phyloP scores from a whole-genome alignment of 2,797 vertebrate species.

The Cetoscarus ocellatus region DNA sequence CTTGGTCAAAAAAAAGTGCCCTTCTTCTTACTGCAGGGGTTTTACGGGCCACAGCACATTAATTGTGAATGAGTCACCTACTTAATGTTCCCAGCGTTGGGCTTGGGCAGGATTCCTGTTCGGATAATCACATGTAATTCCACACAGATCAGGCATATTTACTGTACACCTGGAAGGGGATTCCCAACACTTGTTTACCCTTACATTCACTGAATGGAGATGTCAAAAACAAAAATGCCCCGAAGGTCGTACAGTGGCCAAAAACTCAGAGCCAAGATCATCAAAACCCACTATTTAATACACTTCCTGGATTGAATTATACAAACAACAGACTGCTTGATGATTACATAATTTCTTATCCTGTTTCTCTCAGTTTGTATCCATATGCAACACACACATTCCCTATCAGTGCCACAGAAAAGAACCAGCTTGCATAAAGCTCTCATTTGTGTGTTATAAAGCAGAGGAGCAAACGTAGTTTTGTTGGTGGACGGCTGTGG shows the following conservation, averaged over 20 bases:
- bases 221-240: slow-evolving; percentile 13
- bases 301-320: background rate
- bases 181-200: slow-evolving; percentile 35
- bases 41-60: slow-evolving; percentile 51
- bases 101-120: slow-evolving; percentile 40
- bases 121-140: slow-evolving; percentile 42
- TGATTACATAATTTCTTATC: background rate
- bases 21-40: slow-evolving; percentile 50
- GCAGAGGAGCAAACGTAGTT: slow-evolving; percentile 31
- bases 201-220: slow-evolving; percentile 18
- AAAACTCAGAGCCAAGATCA: slow-evolving; percentile 10
- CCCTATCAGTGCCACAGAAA: background rate
- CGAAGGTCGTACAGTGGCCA: slow-evolving; percentile 12
- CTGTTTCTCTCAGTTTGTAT: background rate
- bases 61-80: slow-evolving; percentile 53
- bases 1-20: slow-evolving; percentile 22
- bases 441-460: slow-evolving; percentile 12
- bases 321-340: background rate
- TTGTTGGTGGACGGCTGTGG: slow-evolving; percentile 43
- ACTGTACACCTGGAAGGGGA: slow-evolving; percentile 48
- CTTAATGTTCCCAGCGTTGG: slow-evolving; percentile 44
- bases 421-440: background rate
- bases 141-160: slow-evolving; percentile 36
- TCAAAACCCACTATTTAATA: slow-evolving; percentile 6
- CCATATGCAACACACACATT: background rate